These are phyloP conservation scores for Papilio demoleus DNA, from an alignment of 2,888 invertebrate species.

Conservation along the genomic window DNA sequence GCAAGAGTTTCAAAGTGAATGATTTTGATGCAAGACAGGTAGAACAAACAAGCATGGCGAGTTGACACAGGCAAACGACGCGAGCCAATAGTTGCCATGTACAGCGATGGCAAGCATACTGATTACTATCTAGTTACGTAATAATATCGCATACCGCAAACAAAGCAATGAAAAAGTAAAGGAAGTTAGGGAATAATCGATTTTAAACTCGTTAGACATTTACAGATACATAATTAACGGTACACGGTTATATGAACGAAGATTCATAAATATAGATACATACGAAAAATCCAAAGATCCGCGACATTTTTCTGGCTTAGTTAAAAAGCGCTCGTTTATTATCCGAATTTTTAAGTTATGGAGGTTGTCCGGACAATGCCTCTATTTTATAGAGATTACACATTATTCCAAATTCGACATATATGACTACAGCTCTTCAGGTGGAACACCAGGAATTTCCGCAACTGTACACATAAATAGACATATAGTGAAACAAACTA, in stretches of 20 bases:
- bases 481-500: no score
- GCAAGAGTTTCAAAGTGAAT: constrained; percentile 16
- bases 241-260: neutral
- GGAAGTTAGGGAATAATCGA: constrained; percentile 34
- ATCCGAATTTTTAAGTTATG: no score
- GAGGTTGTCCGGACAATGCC: no score
- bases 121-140: constrained; percentile 43
- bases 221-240: constrained; percentile 9
- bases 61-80: constrained; percentile 72
- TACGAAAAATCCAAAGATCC: no score
- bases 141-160: constrained; percentile 28
- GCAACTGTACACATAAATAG: no score
- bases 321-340: no score
- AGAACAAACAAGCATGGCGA: constrained; percentile 58
- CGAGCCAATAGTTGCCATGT: constrained; percentile 59
- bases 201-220: constrained; percentile 5
- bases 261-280: neutral
- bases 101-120: constrained; percentile 47
- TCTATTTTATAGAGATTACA: no score
- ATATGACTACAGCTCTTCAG: no score
- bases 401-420: no score
- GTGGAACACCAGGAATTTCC: no score
- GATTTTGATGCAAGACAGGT: constrained; percentile 68
- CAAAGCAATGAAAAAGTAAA: constrained; percentile 18
- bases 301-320: neutral